Conservation (phyloP, 2,888 invertebrate species). For the Leptinotarsa haldemani region DNA sequence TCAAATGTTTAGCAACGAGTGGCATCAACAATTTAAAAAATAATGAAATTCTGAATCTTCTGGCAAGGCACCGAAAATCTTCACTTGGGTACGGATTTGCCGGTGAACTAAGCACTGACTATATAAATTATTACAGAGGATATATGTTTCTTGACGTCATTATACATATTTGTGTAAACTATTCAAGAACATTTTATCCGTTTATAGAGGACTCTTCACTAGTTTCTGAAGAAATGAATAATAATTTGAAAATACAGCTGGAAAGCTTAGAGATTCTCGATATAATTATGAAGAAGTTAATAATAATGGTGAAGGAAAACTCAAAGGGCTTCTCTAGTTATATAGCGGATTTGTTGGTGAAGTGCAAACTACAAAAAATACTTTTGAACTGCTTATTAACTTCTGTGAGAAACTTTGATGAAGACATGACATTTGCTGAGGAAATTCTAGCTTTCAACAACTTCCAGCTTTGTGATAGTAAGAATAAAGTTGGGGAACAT, state of each 20-base stretch:
- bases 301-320: constrained; percentile 80
- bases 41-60: constrained; percentile 71
- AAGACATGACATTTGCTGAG: constrained; percentile 76
- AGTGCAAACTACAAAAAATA: constrained; percentile 87
- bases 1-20: constrained; percentile 82
- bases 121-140: constrained; percentile 77
- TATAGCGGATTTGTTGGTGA: constrained; percentile 77
- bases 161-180: constrained; percentile 81
- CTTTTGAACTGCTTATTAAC: constrained; percentile 84
- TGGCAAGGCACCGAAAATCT: constrained; percentile 83
- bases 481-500: constrained; percentile 72
- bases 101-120: constrained; percentile 74
- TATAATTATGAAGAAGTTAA: constrained; percentile 77
- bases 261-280: constrained; percentile 80
- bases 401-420: constrained; percentile 75
- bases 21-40: constrained; percentile 71
- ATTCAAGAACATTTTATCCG: constrained; percentile 82
- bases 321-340: constrained; percentile 82
- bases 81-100: constrained; percentile 79
- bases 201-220: constrained; percentile 76
- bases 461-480: constrained; percentile 69
- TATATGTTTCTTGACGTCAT: constrained; percentile 86
- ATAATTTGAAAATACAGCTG: constrained; percentile 83
- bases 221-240: constrained; percentile 76
- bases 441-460: constrained; percentile 81